These are phyloP conservation scores for Spodoptera picta DNA, from an alignment of 2,888 invertebrate species.

Conservation along the genomic window DNA sequence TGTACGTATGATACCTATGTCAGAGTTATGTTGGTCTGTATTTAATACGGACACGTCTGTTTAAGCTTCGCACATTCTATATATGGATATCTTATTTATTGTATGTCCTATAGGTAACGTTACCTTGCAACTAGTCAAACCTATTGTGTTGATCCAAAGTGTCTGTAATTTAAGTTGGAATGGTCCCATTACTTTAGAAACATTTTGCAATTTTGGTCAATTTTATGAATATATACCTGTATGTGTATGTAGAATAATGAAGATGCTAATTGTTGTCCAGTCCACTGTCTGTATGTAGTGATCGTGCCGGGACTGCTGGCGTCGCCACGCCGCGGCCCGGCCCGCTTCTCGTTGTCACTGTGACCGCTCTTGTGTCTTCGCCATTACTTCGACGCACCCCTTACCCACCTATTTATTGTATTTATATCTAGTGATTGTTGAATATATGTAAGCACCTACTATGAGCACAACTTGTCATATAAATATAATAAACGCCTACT, in stretches of 20 bases:
- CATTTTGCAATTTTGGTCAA: conserved; percentile 83
- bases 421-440: conserved; percentile 73
- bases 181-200: conserved; percentile 64
- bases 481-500: conserved; percentile 71
- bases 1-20: conserved; percentile 62
- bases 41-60: conserved; percentile 72
- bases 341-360: conserved; percentile 49
- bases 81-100: conserved; percentile 54
- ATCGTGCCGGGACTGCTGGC: conserved; percentile 38
- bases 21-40: conserved; percentile 71
- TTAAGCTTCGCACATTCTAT: conserved; percentile 67
- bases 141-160: conserved; percentile 48
- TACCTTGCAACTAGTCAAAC: conserved; percentile 56
- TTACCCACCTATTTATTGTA: conserved; percentile 59
- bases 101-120: conserved; percentile 52
- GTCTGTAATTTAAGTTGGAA: conserved; percentile 53
- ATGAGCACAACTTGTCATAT: conserved; percentile 77
- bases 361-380: conserved; percentile 58
- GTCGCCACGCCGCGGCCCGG: conserved; percentile 25
- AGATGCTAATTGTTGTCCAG: conserved; percentile 75
- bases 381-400: conserved; percentile 72
- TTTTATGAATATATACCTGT: conserved; percentile 76
- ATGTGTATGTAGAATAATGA: conserved; percentile 77
- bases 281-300: conserved; percentile 63
- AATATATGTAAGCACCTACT: conserved; percentile 76